Percentiles rank a stretch among this genome's conserved stretches.
Conservation (phyloP, 1,140 invertebrate species). For the Drosophila kikkawai region DNA sequence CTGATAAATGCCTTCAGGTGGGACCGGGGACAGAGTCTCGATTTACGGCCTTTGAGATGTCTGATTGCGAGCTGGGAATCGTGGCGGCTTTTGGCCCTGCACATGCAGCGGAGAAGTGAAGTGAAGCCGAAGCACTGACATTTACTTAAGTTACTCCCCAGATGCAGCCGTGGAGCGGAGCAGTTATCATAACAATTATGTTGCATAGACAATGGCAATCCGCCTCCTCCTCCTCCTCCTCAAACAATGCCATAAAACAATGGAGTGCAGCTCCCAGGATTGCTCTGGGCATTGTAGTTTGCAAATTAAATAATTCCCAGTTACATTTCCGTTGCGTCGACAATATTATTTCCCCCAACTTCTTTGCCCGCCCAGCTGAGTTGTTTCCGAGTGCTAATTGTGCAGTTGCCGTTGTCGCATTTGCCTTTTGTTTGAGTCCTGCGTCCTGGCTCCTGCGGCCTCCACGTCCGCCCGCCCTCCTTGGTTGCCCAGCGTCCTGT, state of each 20-base stretch:
- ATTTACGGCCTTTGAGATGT: constrained; percentile 74
- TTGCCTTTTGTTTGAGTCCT: constrained; percentile 69
- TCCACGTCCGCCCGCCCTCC: neutral
- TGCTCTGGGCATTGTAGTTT: constrained; percentile 72
- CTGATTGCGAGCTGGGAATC: constrained; percentile 21
- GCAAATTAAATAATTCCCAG: constrained; percentile 83
- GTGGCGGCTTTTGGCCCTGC: constrained; percentile 17
- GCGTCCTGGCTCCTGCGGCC: constrained; percentile 19
- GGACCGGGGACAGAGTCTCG: constrained; percentile 42
- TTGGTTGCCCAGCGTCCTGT: constrained; percentile 53
- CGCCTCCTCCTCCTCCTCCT: constrained; percentile 20
- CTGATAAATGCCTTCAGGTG: constrained; percentile 74
- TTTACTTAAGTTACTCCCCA: constrained; percentile 72
- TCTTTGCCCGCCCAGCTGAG: constrained; percentile 51
- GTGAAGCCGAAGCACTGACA: constrained; percentile 49
- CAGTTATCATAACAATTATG: constrained; percentile 82
- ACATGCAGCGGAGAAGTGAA: constrained; percentile 21
- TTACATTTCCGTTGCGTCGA: constrained; percentile 81
- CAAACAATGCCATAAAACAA: constrained; percentile 76
- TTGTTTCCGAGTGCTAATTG: constrained; percentile 78
- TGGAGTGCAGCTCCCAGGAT: constrained; percentile 42
- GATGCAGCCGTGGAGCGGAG: constrained; percentile 52
- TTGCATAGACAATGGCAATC: constrained; percentile 68
- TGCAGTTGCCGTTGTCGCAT: constrained; percentile 66
- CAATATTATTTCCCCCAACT: constrained; percentile 77